These are phyloP conservation scores for Aldabrachelys gigantea DNA, from an alignment of 2,113 vertebrate species.

Conservation along the genomic window DNA sequence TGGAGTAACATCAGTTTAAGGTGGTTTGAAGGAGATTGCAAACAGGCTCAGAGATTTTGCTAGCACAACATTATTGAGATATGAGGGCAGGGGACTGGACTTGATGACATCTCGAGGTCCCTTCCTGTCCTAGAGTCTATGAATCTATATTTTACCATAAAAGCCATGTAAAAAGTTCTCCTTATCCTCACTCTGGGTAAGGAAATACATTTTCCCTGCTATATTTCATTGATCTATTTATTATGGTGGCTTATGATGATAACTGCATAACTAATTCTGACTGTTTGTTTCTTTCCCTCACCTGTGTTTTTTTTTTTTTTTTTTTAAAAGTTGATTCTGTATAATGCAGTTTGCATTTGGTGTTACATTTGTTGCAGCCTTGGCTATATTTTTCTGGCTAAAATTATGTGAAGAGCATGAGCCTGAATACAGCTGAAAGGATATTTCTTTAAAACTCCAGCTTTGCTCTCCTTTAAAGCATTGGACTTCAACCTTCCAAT, in stretches of 20 bases:
- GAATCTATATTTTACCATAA: neutral
- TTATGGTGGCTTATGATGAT: neutral
- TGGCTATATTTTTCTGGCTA: neutral
- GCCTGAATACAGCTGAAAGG: neutral
- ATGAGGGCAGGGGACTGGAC: too few species aligned
- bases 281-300: rapidly evolving
- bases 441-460: conserved; percentile 4
- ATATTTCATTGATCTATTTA: neutral
- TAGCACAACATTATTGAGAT: too few species aligned
- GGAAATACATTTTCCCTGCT: neutral
- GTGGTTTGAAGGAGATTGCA: neutral
- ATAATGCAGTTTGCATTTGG: rapidly evolving
- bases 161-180: neutral
- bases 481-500: neutral
- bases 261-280: rapidly evolving
- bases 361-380: neutral
- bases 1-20: neutral
- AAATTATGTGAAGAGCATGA: neutral
- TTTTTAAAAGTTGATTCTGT: rapidly evolving
- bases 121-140: too few species aligned
- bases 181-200: neutral
- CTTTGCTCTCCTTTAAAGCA: neutral
- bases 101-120: too few species aligned
- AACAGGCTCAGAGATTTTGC: neutral
- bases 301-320: too few species aligned